Percentiles rank a stretch among this genome's conserved stretches.
These are phyloP conservation scores for Oikopleura vanhoeffeni DNA, from an alignment of 23 tunicate genomes.

Conservation along the genomic window DNA sequence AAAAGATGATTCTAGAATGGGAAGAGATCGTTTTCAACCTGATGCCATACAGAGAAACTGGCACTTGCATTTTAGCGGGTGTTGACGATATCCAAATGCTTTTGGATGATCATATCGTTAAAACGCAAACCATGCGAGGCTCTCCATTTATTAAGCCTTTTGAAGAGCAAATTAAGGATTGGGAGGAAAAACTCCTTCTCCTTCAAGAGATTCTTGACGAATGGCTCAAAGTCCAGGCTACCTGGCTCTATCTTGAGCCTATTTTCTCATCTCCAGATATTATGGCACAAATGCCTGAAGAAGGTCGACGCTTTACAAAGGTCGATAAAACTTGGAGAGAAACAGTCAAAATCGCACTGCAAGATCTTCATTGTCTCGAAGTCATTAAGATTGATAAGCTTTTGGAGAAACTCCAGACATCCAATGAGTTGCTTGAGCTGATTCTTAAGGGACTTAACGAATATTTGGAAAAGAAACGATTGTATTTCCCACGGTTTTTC, in stretches of 20 bases:
- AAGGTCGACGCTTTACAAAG: constrained; percentile 80
- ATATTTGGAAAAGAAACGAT: constrained; percentile 80
- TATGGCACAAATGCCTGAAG: constrained; percentile 99
- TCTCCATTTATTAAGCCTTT: constrained; percentile 88
- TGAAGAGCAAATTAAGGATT: constrained; percentile 71
- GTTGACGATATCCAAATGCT: constrained; percentile 94
- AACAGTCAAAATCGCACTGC: constrained; percentile 51
- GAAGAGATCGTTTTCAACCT: constrained; percentile 76
- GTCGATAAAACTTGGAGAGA: constrained; percentile 98
- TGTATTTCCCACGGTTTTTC: constrained; percentile 91
- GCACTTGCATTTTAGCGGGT: constrained; percentile 57
- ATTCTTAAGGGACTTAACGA: constrained; percentile 89
- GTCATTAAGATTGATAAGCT: constrained; percentile 79
- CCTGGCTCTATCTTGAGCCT: constrained; percentile 95
- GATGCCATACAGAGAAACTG: constrained; percentile 92
- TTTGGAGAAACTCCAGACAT: constrained; percentile 63
- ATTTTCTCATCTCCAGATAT: constrained; percentile 93
- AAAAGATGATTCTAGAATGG: constrained; percentile 88
- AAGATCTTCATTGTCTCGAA: constrained; percentile 78
- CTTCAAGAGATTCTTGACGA: constrained; percentile 87
- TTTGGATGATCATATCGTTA: constrained; percentile 90
- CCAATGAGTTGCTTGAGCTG: constrained; percentile 69
- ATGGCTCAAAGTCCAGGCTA: constrained; percentile 94
- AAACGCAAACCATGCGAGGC: constrained; percentile 94
- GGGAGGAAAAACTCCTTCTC: constrained; percentile 74